Conservation (phyloP, 2,797 vertebrate species). For the Enteromius viviparus region DNA sequence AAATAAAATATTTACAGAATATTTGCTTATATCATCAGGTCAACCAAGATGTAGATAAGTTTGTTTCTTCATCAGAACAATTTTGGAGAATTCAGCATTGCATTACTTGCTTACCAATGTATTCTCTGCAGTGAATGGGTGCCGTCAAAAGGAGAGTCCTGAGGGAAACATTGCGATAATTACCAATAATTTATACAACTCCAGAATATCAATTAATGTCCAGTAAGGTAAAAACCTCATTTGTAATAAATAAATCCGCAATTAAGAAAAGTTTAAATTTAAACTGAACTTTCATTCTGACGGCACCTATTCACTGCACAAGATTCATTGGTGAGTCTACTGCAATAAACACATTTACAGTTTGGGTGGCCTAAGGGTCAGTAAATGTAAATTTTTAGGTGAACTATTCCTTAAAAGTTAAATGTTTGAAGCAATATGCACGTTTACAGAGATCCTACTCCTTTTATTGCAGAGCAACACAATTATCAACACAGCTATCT, state of each 20-base stretch:
- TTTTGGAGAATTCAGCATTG: background rate
- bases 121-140: background rate
- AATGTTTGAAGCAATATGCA: background rate
- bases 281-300: background rate
- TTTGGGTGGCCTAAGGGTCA: background rate
- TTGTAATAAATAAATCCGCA: background rate
- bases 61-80: background rate
- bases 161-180: background rate
- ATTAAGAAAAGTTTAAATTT: no score
- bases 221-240: background rate
- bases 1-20: background rate
- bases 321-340: background rate
- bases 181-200: background rate
- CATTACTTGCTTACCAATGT: background rate
- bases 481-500: constrained; percentile 78
- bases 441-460: background rate
- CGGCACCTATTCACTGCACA: background rate
- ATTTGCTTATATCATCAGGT: background rate
- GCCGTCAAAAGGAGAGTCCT: background rate
- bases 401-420: background rate
- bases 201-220: background rate
- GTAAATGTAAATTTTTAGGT: background rate
- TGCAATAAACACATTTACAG: background rate
- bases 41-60: background rate
- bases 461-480: constrained; percentile 69